Base-by-base conservation (phyloP, 2,113 vertebrate genomes). In the Amazona guildingii region DNA sequence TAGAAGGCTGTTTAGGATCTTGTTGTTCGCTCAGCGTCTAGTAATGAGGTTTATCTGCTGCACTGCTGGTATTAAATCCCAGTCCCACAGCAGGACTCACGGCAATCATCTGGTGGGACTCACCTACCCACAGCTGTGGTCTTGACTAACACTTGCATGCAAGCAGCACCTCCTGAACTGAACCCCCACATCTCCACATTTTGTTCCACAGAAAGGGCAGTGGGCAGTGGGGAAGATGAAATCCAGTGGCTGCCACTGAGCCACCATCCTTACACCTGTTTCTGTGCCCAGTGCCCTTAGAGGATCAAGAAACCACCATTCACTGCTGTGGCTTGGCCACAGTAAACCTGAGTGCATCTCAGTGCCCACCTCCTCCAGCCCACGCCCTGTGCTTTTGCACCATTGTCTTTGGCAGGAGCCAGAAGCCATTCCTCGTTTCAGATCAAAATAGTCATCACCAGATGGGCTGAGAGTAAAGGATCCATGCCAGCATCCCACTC, bases 401-500 rank as follows among this genome's bases (percentile, higher is more conserved):
- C 1, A 1, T 46, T 46, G 29, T 35, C 25, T 76, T 49, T 51
- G 31, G 8, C 35, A 55, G 4, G 1, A 63, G 11, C 33, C 23
- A 57, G 64, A 51, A 63, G 31, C 19, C 37, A 7, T 46, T 76
- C 62, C 46, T 37, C n/a, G 25, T 55, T 25, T 75, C 43, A 59
- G 64, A 39, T 17, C 33, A 52, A 59, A 83, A 52, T 3, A 73
- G 61, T 24, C 24, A 35, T 35, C 2, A 0, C 39, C 28, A n/a
- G 52, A 13, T 14, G n/a, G 44, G 17, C 33, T 67, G 44, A 18
- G 28, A 61, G 31, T 14, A 55, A 48, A 43, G 46, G 20, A 41
- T 9, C 52, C 6, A 0, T 39, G 33, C 27, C 7, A 3, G 75
- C 44, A 62, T n/a, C 68, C 39, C 0, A 1, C 24, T 46, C 16